These are phyloP conservation scores for Tympanoctomys barrerae DNA, from an alignment of 2,797 vertebrate genomes.

Conservation along the genomic window DNA sequence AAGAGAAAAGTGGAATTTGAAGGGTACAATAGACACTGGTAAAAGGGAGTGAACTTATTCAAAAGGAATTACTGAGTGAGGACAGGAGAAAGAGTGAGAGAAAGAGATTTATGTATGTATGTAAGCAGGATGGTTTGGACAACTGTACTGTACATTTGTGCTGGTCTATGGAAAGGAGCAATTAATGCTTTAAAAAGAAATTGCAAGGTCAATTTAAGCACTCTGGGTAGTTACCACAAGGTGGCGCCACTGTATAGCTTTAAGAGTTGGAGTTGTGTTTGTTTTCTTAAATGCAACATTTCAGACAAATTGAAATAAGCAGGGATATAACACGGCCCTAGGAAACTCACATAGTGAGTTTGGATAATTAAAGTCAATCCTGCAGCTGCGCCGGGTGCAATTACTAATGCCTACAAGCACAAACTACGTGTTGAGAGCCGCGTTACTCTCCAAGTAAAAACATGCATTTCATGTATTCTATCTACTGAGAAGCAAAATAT, in stretches of 20 bases:
- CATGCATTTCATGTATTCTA: neutral
- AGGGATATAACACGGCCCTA: neutral
- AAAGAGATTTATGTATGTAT: no score
- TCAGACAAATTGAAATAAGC: neutral
- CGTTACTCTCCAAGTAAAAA: neutral
- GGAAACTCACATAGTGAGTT: neutral
- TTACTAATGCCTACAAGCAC: neutral
- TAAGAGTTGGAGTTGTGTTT: neutral
- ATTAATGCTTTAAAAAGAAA: neutral
- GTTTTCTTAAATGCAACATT: neutral
- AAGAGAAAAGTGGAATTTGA: no score
- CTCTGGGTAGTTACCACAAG: constrained; percentile 67
- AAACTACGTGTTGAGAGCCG: neutral
- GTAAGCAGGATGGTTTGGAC: no score
- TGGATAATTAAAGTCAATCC: neutral
- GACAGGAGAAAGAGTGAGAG: no score
- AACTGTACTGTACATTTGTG: no score
- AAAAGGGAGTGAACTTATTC: no score
- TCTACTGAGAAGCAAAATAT: neutral
- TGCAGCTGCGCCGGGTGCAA: neutral
- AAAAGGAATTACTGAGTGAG: no score
- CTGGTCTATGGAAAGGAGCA: no score
- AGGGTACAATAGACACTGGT: no score
- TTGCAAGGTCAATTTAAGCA: neutral
- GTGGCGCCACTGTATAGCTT: neutral